phyloP scores from a whole-genome alignment of 1,140 invertebrate species.

The Choristoneura fumiferana region DNA sequence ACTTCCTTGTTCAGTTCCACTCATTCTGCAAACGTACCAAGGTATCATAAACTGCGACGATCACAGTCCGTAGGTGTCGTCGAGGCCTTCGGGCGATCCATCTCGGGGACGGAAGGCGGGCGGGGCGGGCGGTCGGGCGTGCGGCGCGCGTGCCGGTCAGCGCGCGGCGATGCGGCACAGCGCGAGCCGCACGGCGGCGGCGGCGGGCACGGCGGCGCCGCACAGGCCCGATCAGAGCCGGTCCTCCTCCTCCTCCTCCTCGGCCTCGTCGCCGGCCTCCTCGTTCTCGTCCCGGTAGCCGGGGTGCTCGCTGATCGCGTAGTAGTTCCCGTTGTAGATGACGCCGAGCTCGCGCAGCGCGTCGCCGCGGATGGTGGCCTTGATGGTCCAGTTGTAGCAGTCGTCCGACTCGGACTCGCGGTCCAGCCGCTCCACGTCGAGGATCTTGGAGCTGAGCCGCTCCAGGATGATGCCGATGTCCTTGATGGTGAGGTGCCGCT shows the following conservation, averaged over 20 bases:
- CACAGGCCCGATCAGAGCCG: conserved; percentile 84
- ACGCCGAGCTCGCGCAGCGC: conserved; percentile 93
- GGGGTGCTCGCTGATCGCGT: conserved; percentile 95
- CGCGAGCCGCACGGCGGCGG: conserved; percentile 69
- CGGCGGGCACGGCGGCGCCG: conserved; percentile 70
- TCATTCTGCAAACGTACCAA: not conserved
- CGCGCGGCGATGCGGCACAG: conserved; percentile 68
- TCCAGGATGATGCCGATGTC: conserved; percentile 97
- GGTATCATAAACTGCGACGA: too few relatives aligned
- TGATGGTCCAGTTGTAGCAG: conserved; percentile 96
- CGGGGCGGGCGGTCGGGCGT: not conserved
- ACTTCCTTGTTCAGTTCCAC: not conserved
- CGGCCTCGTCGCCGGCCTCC: conserved; percentile 88
- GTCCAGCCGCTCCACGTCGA: conserved; percentile 94
- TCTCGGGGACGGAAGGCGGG: conserved; percentile 22
- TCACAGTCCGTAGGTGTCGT: not conserved
- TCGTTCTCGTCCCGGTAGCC: conserved; percentile 94
- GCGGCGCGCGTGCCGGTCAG: conserved; percentile 41
- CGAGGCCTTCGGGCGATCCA: conserved; percentile 14
- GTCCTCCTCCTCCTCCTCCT: conserved; percentile 89
- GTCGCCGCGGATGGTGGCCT: conserved; percentile 94
- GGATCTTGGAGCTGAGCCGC: conserved; percentile 93
- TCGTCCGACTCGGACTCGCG: conserved; percentile 94
- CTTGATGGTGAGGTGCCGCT: conserved; percentile 93
- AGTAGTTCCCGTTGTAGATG: conserved; percentile 97